A percentile compares a stretch with the other conserved stretches of the same genome.
Evolutionary conservation across 2,888 invertebrate species (phyloP).

Genomic region (Hipparchia semele): DNA sequence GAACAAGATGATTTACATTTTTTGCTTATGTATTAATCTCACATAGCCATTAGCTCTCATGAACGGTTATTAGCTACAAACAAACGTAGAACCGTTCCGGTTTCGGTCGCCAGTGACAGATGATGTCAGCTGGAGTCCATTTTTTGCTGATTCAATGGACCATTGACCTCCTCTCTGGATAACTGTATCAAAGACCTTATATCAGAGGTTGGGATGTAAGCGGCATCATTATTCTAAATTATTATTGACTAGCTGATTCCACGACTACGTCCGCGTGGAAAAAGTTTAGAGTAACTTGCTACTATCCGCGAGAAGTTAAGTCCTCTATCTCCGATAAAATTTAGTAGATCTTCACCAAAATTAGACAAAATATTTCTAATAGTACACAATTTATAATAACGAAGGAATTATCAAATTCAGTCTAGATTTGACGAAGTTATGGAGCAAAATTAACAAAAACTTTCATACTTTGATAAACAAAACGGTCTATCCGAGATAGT

Average conservation of each 20-base stretch:
- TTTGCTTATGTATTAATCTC: slow-evolving; percentile 9
- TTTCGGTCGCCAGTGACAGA: slow-evolving; percentile 37
- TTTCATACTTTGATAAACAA: too few species aligned
- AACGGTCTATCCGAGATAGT: too few species aligned
- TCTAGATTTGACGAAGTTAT: too few species aligned
- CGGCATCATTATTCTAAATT: slow-evolving; percentile 17
- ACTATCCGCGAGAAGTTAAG: too few species aligned
- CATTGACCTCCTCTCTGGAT: slow-evolving; percentile 49
- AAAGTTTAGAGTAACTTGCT: too few species aligned
- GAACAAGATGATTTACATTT: slow-evolving; percentile 8
- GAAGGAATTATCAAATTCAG: too few species aligned
- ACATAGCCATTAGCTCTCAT: slow-evolving; percentile 32
- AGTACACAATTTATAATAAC: too few species aligned
- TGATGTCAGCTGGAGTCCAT: slow-evolving; percentile 40
- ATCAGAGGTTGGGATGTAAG: slow-evolving; percentile 35
- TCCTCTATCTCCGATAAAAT: too few species aligned
- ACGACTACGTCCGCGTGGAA: too few species aligned
- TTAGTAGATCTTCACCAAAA: too few species aligned
- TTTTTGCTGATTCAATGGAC: slow-evolving; percentile 42
- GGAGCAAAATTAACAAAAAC: too few species aligned
- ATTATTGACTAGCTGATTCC: not conserved
- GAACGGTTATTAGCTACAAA: slow-evolving; percentile 28
- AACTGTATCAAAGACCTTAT: slow-evolving; percentile 51
- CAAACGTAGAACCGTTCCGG: slow-evolving; percentile 17
- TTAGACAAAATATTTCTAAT: too few species aligned